Percentiles rank a stretch among this genome's conserved stretches.
Conservation (phyloP, 2,797 vertebrate species). For the Oreochromis grahami region DNA sequence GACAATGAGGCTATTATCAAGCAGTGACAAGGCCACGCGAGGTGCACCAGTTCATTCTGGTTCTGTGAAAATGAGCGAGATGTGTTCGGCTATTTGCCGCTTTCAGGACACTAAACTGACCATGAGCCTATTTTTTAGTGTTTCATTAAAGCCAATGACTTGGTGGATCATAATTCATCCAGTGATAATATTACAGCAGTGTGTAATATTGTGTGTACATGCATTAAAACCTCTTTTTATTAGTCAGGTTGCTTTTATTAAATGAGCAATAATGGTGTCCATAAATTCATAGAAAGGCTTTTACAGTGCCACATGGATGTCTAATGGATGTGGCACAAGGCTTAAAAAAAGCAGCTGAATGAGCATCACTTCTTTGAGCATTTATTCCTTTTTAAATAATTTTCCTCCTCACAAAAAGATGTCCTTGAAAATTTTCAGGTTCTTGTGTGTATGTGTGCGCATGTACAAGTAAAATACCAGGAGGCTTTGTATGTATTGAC, state of each 20-base stretch:
- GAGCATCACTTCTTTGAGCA: background rate
- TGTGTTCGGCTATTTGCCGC: background rate
- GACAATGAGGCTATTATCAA: slow-evolving; percentile 28
- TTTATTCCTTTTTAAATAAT: background rate
- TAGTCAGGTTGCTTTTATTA: background rate
- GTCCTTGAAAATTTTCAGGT: background rate
- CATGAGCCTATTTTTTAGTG: background rate
- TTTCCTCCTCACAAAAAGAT: accelerated
- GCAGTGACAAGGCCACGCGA: slow-evolving; percentile 2
- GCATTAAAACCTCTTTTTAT: background rate
- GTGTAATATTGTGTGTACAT: too few relatives aligned
- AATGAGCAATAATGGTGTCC: background rate
- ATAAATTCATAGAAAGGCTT: background rate
- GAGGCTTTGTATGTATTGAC: background rate
- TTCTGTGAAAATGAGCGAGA: background rate
- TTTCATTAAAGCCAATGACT: background rate
- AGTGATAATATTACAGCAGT: background rate
- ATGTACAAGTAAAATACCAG: background rate
- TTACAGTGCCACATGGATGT: background rate
- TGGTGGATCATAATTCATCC: slow-evolving; percentile 7
- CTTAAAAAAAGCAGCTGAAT: background rate
- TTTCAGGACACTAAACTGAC: background rate
- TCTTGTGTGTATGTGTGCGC: accelerated
- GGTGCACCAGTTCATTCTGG: background rate
- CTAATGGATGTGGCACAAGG: background rate